Base-by-base conservation (phyloP, 1,140 invertebrate genomes). In the Cardiocondyla obscurior region DNA sequence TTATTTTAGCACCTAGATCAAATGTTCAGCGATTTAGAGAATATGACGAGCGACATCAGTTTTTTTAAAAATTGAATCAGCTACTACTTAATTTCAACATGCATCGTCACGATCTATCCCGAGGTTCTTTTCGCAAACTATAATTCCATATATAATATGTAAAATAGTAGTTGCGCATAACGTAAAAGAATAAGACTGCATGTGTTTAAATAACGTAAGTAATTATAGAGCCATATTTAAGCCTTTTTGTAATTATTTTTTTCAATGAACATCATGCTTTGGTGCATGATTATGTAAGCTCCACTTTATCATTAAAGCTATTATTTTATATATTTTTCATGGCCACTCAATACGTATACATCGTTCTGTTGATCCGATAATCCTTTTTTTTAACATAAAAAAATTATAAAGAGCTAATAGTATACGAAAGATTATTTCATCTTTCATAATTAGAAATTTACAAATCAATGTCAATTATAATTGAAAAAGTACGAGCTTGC, bases 11-110 rank as follows among this genome's bases (percentile, higher is more conserved):
- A 92, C 58, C 88, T 94, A 28, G 93, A 94, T 62, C 90, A 91
- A 72, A 93, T 94, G 90, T 94, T 94, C 62, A 92, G 82, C 53
- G 90, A 93, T 60, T 83, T 94, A 33, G 92, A 93, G 49, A 91
- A 93, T 42, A 92, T 90, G 55, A 91, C 91, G 36, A 88, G 89
- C 70, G 92, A 93, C 62, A 93, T 94, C 19, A 85, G 83, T 16
- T 90, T 81, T 3, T 88, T 85, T 83, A 85, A 81, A 39, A 12
- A 51, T 62, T 82, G 30, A 73, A 72, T 19, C n/a, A n/a, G n/a
- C n/a, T n/a, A n/a, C n/a, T 65, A 81, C 8, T 12, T n/a, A n/a
- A 7, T 25, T 83, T 25, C 2, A 25, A 81, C 16, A 55, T 10
- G 46, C 3, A 53, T 51, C 33, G 36, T 74, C 53, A 72, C 22